A percentile compares a stretch with the other conserved stretches of the same genome.
Conservation (phyloP, 2,888 invertebrate genomes). For the Belgica antarctica region DNA sequence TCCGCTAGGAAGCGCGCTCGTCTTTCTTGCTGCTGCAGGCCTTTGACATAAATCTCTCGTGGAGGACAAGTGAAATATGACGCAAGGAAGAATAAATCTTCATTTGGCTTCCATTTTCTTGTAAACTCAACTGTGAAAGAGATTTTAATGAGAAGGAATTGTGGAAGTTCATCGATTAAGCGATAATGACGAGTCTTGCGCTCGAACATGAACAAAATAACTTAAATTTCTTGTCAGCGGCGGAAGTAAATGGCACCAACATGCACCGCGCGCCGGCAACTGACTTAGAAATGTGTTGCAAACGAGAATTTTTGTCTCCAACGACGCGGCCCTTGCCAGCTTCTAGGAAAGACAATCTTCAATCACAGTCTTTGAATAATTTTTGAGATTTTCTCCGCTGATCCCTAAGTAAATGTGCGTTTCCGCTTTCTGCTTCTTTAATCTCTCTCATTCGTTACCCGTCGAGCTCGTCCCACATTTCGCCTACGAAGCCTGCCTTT, state of each 20-base stretch:
- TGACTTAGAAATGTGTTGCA: not conserved
- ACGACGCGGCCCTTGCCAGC: too few relatives aligned
- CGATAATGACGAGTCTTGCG: too few relatives aligned
- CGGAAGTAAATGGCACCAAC: not conserved
- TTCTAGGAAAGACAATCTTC: too few relatives aligned
- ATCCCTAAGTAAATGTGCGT: conserved; percentile 1
- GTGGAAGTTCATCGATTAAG: too few relatives aligned
- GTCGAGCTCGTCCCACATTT: not conserved
- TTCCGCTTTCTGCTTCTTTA: not conserved
- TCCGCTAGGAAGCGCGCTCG: too few relatives aligned
- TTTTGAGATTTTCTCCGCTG: not conserved
- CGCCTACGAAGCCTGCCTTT: too few relatives aligned
- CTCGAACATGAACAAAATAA: not conserved
- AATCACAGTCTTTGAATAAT: too few relatives aligned
- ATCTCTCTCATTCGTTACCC: not conserved
- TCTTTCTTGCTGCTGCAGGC: conserved; percentile 15
- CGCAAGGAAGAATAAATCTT: not conserved
- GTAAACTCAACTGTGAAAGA: not conserved
- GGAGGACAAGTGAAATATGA: conserved; percentile 1
- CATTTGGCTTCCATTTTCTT: not conserved
- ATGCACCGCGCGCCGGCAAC: not conserved
- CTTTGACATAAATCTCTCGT: too few relatives aligned
- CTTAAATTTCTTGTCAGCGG: not conserved
- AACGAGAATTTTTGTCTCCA: not conserved
- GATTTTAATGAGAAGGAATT: too few relatives aligned